phyloP scores from a whole-genome alignment of 2,797 vertebrate species.

The Bradypodion pumilum region DNA sequence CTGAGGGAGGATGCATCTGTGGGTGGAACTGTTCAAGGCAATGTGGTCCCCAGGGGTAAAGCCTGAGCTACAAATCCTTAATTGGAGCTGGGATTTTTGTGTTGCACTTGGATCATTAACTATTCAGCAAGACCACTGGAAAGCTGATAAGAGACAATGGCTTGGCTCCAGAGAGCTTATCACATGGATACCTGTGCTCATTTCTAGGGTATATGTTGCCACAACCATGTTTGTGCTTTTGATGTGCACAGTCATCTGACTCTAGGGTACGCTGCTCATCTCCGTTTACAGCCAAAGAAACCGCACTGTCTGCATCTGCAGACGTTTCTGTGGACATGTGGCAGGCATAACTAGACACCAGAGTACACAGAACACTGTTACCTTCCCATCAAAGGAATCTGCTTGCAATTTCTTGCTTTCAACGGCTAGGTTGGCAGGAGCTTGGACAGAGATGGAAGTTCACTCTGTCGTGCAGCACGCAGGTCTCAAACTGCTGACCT shows the following conservation, averaged over 20 bases:
- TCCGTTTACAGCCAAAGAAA: too few relatives aligned
- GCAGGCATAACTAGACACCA: too few relatives aligned
- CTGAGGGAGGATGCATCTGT: not conserved
- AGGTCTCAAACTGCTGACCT: too few relatives aligned
- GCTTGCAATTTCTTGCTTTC: too few relatives aligned
- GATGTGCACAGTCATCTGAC: not conserved
- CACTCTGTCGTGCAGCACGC: too few relatives aligned
- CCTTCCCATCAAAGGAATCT: too few relatives aligned
- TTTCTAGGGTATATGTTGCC: not conserved
- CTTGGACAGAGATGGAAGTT: too few relatives aligned
- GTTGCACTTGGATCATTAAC: not conserved
- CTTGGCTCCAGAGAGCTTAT: not conserved
- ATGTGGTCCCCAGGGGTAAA: not conserved
- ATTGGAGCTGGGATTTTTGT: not conserved
- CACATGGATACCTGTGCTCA: not conserved
- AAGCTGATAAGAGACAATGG: not conserved
- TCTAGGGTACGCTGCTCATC: too few relatives aligned
- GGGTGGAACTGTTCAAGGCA: conserved; percentile 8
- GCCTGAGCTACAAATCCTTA: not conserved
- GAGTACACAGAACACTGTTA: too few relatives aligned
- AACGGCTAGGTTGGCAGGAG: too few relatives aligned
- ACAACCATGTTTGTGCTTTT: not conserved
- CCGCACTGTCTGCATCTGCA: too few relatives aligned
- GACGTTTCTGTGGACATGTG: too few relatives aligned
- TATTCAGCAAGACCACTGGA: not conserved